Evolutionary conservation across 2,888 invertebrate genomes (phyloP).

Genomic region (Machimus atricapillus): DNA sequence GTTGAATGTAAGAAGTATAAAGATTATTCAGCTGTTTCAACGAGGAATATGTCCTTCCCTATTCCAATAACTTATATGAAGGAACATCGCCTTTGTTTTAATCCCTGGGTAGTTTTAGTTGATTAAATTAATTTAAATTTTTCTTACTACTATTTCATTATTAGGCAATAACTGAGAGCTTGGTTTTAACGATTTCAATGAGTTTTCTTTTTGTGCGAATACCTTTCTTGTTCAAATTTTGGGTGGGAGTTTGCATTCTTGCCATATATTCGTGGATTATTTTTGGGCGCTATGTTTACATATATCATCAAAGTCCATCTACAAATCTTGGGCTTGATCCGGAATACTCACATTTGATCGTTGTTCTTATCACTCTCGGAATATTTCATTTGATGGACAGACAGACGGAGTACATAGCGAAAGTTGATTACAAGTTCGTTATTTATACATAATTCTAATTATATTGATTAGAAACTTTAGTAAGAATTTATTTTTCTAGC

Average conservation of each 20-base stretch:
- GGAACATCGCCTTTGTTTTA: conserved; percentile 54
- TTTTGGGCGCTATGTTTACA: conserved; percentile 66
- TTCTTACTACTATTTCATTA: not conserved
- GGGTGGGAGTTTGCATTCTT: conserved; percentile 72
- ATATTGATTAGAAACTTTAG: not conserved
- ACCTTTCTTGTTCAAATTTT: conserved; percentile 81
- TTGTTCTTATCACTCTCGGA: conserved; percentile 75
- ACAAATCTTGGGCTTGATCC: conserved; percentile 76
- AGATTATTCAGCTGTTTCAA: conserved; percentile 19
- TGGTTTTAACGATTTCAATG: conserved; percentile 68
- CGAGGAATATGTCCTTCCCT: conserved; percentile 23
- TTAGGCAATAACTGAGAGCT: conserved; percentile 65
- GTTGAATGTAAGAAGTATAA: conserved; percentile 50
- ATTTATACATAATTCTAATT: not conserved
- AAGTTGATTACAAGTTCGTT: conserved; percentile 78
- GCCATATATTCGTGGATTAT: conserved; percentile 73
- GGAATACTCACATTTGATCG: conserved; percentile 75
- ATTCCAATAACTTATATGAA: conserved; percentile 41
- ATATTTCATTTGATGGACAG: conserved; percentile 86
- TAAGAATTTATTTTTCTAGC: conserved; percentile 54
- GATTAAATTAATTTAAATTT: not conserved
- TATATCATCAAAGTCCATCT: conserved; percentile 69
- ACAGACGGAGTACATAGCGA: conserved; percentile 87
- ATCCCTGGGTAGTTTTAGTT: conserved; percentile 58
- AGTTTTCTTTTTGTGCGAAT: conserved; percentile 86